Evolutionary conservation across 2,888 invertebrate species (phyloP), one percentile per base, ranked within the genome.

Genomic region (Incurvaria masculella): DNA sequence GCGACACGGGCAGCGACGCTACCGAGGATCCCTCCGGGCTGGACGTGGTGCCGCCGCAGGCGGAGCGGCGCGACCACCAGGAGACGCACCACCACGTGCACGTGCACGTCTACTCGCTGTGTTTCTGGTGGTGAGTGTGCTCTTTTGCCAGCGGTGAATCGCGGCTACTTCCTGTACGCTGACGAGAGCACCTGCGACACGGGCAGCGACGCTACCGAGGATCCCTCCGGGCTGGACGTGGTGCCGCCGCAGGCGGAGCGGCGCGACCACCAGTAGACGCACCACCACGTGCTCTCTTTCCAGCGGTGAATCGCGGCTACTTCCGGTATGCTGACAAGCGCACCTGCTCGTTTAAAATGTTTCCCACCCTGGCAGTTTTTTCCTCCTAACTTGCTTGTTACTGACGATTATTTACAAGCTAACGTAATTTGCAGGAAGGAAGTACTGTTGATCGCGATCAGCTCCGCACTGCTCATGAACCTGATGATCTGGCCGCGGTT

Each of bases 351-450:
- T n/a, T n/a, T n/a, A n/a, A n/a, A n/a, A n/a, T n/a, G n/a, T n/a
- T n/a, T n/a, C n/a, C n/a, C n/a, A n/a, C n/a, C n/a, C n/a, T n/a
- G n/a, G n/a, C n/a, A n/a, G n/a, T n/a, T n/a, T n/a, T n/a, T n/a
- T n/a, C n/a, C n/a, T n/a, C n/a, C n/a, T n/a, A n/a, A n/a, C n/a
- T n/a, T n/a, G n/a, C n/a, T n/a, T n/a, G n/a, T n/a, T n/a, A n/a
- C n/a, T n/a, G n/a, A n/a, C n/a, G n/a, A n/a, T n/a, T n/a, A n/a
- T n/a, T 53, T 50, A 49, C 52, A 21, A 55, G 59, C 39, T n/a
- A n/a, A n/a, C n/a, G n/a, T n/a, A n/a, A n/a, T n/a, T n/a, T 60
- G 83, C 84, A 88, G 74, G 74, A 91, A 87, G 68, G 91, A 93
- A 67, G 87, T 94, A 5, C 64, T 88, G 2, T 80, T 88, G 2